phyloP scores from a whole-genome alignment of 2,888 invertebrate genomes.

The Andricus quercusramuli region DNA sequence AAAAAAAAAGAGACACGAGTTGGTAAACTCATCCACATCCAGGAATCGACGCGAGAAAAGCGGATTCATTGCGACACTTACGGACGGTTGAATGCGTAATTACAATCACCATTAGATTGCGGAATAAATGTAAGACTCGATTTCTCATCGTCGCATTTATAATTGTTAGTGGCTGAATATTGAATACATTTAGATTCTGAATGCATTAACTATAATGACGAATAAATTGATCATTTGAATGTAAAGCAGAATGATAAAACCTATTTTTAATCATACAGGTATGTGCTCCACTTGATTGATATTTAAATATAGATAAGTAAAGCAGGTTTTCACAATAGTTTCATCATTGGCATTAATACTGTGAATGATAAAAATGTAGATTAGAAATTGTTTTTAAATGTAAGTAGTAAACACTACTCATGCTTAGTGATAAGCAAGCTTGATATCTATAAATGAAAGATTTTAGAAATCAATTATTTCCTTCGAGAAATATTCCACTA shows the following conservation, averaged over 20 bases:
- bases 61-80: neutral
- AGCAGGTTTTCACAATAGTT: neutral
- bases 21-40: slow-evolving; percentile 33
- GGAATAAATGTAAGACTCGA: neutral
- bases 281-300: neutral
- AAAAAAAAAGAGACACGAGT: slow-evolving; percentile 48
- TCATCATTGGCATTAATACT: neutral
- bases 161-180: neutral
- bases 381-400: neutral
- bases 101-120: neutral
- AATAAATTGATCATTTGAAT: slow-evolving; percentile 23
- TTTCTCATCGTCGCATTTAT: neutral
- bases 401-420: neutral
- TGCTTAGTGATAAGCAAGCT: neutral
- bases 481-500: neutral
- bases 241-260: slow-evolving; percentile 9
- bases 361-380: neutral
- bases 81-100: slow-evolving; percentile 3
- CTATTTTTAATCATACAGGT: neutral
- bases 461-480: neutral
- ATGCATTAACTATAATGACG: neutral
- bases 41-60: slow-evolving; percentile 48
- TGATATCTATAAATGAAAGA: no score
- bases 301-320: slow-evolving; percentile 1
- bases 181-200: slow-evolving; percentile 1